These are phyloP conservation scores for Ceratosolen solmsi DNA, from an alignment of 1,140 invertebrate genomes.

Conservation along the genomic window DNA sequence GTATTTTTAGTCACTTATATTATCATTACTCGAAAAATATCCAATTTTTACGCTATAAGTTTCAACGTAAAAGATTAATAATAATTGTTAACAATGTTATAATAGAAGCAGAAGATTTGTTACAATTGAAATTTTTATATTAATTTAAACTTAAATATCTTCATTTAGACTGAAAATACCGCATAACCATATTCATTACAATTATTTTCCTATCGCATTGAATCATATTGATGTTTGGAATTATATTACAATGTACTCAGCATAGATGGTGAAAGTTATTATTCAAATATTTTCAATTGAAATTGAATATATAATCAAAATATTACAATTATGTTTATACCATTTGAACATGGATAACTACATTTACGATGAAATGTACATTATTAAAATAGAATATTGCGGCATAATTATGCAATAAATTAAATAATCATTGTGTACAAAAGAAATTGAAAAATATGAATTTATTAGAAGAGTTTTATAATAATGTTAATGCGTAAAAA, in stretches of 20 bases:
- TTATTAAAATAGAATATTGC: not conserved
- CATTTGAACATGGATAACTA: not conserved
- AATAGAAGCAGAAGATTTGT: no score
- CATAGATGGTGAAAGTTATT: not conserved
- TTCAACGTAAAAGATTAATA: no score
- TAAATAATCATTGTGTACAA: not conserved
- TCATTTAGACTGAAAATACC: not conserved
- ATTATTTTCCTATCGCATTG: not conserved
- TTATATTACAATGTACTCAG: not conserved
- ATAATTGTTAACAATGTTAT: no score
- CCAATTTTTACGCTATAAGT: no score
- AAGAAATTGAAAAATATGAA: no score
- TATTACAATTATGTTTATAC: not conserved
- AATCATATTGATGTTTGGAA: not conserved
- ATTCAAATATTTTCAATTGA: not conserved
- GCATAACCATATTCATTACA: not conserved
- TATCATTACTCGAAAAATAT: no score
- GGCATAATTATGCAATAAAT: not conserved
- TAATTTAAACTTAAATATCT: not conserved
- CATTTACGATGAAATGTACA: not conserved
- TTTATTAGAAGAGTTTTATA: no score
- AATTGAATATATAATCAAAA: constrained; percentile 1
- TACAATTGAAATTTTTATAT: not conserved
- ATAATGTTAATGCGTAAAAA: no score
- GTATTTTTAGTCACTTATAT: no score